A percentile compares a stretch with the other conserved stretches of the same genome.
Evolutionary conservation across 2,888 invertebrate genomes (phyloP).

Genomic region (Xestia c-nigrum): DNA sequence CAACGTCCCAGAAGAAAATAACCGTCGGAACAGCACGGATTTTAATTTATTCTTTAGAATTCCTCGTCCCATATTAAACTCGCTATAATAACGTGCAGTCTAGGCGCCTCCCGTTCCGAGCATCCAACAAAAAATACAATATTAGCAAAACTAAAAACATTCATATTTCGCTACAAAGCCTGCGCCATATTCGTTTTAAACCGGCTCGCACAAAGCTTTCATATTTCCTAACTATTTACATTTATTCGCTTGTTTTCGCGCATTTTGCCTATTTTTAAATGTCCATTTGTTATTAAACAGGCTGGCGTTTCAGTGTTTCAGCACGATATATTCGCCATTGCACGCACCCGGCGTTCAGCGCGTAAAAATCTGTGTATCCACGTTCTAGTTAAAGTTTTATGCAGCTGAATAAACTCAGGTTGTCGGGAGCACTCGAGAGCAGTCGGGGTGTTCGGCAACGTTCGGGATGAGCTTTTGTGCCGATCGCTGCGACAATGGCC

Average conservation of each 20-base stretch:
- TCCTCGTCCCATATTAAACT: conserved; percentile 27
- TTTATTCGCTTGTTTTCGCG: conserved; percentile 61
- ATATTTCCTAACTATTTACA: conserved; percentile 63
- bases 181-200: conserved; percentile 32
- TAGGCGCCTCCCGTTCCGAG: conserved; percentile 17
- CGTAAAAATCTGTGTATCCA: conserved; percentile 58
- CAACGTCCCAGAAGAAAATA: background rate
- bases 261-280: conserved; percentile 65
- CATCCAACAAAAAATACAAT: conserved; percentile 52
- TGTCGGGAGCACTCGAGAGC: conserved; percentile 32
- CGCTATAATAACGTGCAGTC: conserved; percentile 26
- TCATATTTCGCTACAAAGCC: conserved; percentile 55
- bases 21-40: conserved; percentile 16
- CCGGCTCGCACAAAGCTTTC: conserved; percentile 52
- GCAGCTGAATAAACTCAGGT: conserved; percentile 56
- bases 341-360: conserved; percentile 60
- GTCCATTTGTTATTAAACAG: conserved; percentile 66
- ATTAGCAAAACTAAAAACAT: conserved; percentile 55
- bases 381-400: conserved; percentile 65
- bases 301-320: conserved; percentile 47
- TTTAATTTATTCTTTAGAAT: conserved; percentile 50
- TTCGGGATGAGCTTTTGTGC: conserved; percentile 56
- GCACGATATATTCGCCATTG: conserved; percentile 60
- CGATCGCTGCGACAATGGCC: conserved; percentile 60
- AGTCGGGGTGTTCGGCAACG: conserved; percentile 43